Percentiles rank a stretch among this genome's conserved stretches.
These are phyloP conservation scores for Stenodema calcarata DNA, from an alignment of 2,888 invertebrate species.

Conservation along the genomic window DNA sequence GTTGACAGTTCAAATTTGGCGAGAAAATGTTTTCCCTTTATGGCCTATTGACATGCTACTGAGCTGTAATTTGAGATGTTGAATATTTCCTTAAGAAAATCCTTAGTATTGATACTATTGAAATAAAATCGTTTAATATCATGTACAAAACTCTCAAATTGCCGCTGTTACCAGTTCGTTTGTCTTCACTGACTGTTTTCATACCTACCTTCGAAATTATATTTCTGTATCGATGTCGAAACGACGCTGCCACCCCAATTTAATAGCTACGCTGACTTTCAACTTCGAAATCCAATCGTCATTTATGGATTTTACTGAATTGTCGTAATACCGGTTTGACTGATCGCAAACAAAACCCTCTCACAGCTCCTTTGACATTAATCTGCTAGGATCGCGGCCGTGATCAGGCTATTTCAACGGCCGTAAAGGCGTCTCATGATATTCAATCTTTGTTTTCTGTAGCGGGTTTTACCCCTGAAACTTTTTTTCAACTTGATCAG, in stretches of 20 bases:
- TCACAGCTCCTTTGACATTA: neutral
- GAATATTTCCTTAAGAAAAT: too few relatives aligned
- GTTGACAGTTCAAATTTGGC: too few relatives aligned
- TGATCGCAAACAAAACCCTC: neutral
- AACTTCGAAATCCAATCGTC: neutral
- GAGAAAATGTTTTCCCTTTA: too few relatives aligned
- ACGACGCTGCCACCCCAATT: neutral
- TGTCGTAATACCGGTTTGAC: neutral
- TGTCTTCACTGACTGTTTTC: too few relatives aligned
- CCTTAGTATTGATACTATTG: too few relatives aligned
- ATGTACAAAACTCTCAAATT: too few relatives aligned
- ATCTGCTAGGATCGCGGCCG: neutral
- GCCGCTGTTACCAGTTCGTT: too few relatives aligned
- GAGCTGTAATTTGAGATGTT: too few relatives aligned
- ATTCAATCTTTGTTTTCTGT: neutral
- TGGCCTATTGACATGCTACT: too few relatives aligned
- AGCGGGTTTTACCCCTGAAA: neutral
- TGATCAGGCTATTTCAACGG: neutral
- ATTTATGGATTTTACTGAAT: neutral
- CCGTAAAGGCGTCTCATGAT: neutral
- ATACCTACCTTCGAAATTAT: too few relatives aligned
- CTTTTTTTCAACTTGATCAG: neutral
- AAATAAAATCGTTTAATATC: too few relatives aligned
- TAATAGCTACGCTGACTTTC: neutral
- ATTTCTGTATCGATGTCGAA: too few relatives aligned